phyloP scores from a whole-genome alignment of 2,113 vertebrate genomes.

The Hystrix cristata region DNA sequence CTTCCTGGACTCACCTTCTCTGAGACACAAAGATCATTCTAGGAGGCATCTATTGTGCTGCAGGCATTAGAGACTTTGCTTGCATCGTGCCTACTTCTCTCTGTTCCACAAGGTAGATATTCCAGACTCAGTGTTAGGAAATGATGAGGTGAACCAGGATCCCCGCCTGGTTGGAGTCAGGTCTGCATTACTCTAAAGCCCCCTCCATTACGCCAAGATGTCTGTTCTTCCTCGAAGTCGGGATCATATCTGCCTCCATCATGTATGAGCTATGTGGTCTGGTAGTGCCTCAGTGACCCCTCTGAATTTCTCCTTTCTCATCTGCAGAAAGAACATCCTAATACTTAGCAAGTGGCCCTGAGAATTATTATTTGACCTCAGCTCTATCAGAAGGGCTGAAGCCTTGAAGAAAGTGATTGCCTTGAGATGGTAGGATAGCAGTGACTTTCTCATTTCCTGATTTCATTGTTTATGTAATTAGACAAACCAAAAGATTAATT shows the following conservation, averaged over 20 bases:
- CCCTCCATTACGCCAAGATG: accelerated
- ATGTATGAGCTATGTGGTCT: not conserved
- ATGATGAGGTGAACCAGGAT: not conserved
- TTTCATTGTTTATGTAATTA: not conserved
- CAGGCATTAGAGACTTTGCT: not conserved
- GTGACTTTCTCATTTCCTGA: not conserved
- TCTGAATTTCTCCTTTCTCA: not conserved
- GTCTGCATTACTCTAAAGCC: not conserved
- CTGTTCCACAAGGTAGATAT: not conserved
- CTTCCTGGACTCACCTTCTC: not conserved
- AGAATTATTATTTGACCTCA: not conserved
- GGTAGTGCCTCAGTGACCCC: not conserved
- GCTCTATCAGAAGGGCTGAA: accelerated
- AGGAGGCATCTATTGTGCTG: accelerated
- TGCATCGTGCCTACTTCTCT: accelerated
- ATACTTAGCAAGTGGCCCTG: not conserved
- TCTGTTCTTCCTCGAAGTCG: not conserved
- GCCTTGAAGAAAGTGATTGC: not conserved
- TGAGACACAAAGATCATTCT: not conserved
- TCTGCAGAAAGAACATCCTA: not conserved
- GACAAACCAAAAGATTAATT: not conserved
- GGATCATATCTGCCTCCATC: not conserved
- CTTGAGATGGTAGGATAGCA: not conserved
- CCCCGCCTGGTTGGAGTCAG: no score
- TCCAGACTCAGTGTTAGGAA: not conserved